Conservation (phyloP, 2,888 invertebrate genomes). For the Dusona sp. region DNA sequence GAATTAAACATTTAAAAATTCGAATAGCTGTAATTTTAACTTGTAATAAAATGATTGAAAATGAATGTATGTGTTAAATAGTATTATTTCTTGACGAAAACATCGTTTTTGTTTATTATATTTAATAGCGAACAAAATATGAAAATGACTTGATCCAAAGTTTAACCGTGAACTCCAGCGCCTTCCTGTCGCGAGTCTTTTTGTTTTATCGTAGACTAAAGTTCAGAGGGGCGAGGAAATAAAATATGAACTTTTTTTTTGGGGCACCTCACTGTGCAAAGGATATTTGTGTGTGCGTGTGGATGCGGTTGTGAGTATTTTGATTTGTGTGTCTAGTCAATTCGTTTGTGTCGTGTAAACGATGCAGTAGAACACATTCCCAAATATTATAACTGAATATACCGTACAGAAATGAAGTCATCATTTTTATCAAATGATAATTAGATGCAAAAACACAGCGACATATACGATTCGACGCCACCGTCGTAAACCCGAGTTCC, state of each 20-base stretch:
- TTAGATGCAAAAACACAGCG: constrained; percentile 66
- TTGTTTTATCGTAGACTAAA: neutral
- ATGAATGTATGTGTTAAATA: neutral
- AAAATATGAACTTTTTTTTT: neutral
- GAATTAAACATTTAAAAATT: neutral
- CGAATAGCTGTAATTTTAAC: no score
- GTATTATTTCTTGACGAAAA: neutral
- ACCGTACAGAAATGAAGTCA: constrained; percentile 48
- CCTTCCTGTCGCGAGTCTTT: neutral
- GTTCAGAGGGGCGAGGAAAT: neutral
- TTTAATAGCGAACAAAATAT: neutral
- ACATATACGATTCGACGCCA: constrained; percentile 70
- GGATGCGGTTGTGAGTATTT: constrained; percentile 45
- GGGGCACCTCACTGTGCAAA: constrained; percentile 26
- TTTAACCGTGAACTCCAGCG: no score
- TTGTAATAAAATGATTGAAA: no score
- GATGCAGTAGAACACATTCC: constrained; percentile 70
- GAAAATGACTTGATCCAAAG: no score
- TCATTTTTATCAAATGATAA: constrained; percentile 52
- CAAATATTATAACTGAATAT: constrained; percentile 65
- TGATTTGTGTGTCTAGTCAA: neutral
- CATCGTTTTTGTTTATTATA: neutral
- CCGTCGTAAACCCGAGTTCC: constrained; percentile 74
- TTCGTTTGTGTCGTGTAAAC: constrained; percentile 52
- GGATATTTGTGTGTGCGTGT: constrained; percentile 57